Evolutionary conservation across 1,140 invertebrate species (phyloP).

Genomic region (Drosophila orena): DNA sequence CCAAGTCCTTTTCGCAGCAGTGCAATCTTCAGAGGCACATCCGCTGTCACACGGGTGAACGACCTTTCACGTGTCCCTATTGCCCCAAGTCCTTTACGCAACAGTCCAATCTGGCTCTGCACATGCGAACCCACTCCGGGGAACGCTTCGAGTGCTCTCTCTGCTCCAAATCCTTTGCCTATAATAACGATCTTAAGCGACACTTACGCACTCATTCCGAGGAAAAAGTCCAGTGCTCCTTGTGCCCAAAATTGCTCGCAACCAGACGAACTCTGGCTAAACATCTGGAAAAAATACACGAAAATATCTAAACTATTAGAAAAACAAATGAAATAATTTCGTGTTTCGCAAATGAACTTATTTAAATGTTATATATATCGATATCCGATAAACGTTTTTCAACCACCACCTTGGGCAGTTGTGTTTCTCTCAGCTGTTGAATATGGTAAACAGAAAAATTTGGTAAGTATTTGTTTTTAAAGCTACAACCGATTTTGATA

Average conservation of each 20-base stretch:
- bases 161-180: constrained; percentile 1
- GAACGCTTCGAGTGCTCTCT: not conserved
- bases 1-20: not conserved
- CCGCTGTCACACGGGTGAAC: not conserved
- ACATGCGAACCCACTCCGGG: not conserved
- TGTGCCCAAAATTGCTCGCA: not conserved
- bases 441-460: no score
- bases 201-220: not conserved
- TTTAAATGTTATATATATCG: not conserved
- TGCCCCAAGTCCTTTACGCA: not conserved
- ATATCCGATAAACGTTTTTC: no score
- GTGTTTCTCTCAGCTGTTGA: no score
- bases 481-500: no score
- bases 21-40: not conserved
- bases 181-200: not conserved
- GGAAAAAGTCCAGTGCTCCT: constrained; percentile 1
- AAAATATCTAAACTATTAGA: no score
- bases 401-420: no score
- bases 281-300: no score
- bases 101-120: not conserved
- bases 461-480: no score
- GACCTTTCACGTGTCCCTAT: not conserved
- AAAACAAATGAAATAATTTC: no score
- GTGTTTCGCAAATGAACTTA: not conserved
- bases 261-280: no score